phyloP scores from a whole-genome alignment of 1,140 invertebrate species.

The Euura saliciscinereae region DNA sequence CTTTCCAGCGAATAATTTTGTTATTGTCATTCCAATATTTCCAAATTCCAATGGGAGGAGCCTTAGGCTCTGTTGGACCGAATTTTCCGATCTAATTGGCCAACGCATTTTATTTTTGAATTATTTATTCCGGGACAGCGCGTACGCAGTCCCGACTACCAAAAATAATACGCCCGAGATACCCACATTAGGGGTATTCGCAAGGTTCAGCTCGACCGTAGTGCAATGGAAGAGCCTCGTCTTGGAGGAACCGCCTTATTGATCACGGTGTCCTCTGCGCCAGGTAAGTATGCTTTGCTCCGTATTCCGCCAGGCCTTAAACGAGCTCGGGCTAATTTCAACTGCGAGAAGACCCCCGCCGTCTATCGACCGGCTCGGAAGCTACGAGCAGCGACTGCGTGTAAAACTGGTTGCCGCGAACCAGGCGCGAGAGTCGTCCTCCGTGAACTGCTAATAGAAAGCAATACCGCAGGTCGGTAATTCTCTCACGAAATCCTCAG shows the following conservation, averaged over 20 bases:
- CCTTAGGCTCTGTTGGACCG: too few relatives aligned
- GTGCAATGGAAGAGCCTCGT: constrained; percentile 69
- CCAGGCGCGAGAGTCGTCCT: too few relatives aligned
- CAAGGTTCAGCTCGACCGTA: constrained; percentile 64
- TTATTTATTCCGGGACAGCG: constrained; percentile 50
- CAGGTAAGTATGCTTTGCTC: constrained; percentile 55
- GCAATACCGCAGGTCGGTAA: too few relatives aligned
- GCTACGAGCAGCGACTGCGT: too few relatives aligned
- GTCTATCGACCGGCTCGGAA: background rate
- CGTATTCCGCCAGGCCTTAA: background rate
- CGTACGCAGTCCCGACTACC: constrained; percentile 69
- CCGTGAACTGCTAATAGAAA: too few relatives aligned
- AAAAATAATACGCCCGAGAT: constrained; percentile 75
- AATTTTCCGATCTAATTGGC: too few relatives aligned
- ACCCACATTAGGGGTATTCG: constrained; percentile 70
- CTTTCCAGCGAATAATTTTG: too few relatives aligned
- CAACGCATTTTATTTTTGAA: constrained; percentile 39
- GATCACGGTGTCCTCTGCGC: constrained; percentile 70
- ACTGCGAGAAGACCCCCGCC: background rate
- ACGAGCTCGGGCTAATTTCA: background rate
- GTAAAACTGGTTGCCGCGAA: too few relatives aligned
- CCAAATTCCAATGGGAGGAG: too few relatives aligned
- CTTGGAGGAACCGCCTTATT: constrained; percentile 70
- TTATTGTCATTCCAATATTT: too few relatives aligned
- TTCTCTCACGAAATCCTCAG: too few relatives aligned